Evolutionary conservation across 2,113 vertebrate species (phyloP), one percentile per base, ranked within the genome.

Genomic region (Epinephelus cyanopodus): DNA sequence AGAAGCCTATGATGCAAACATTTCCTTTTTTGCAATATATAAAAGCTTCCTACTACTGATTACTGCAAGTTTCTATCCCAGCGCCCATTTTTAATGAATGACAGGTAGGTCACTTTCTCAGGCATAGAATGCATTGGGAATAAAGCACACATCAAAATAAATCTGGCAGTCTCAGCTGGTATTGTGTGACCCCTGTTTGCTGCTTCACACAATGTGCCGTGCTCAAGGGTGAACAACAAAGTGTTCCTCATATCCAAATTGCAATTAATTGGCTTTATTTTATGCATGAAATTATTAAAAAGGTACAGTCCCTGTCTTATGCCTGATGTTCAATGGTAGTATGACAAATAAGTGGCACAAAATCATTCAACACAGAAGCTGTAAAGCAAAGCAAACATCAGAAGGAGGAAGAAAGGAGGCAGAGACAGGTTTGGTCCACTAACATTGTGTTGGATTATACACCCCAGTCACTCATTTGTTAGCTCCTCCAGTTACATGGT

Each of bases 91-190:
- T 29, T 9, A 29, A 54, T 50, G 84, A 54, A 73, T 62, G 68
- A 65, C 45, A 62, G 58, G 39, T 23, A 23, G 25, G 29, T 13
- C 3, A 27, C 33, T 52, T 56, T 5, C 17, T 54, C 45, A 78
- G 74, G 54, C 21, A 4, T n/a, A 56, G 27, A 78, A 58, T 72
- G 56, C 52, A 79, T 87, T 19, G 64, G 19, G 25, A 61, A 48
- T 62, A 65, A 82, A 15, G 27, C 45, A 18, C 52, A 68, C 42
- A 53, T 62, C n/a, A 33, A 21, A 79, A 37, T 65, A 58, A 79
- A 74, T 74, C 25, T 79, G 39, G 9, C 75, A 63, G 61, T 57
- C 47, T 83, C 47, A 45, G 66, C 63, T 76, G 21, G 21, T 63
- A 42, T 23, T 45, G 17, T 15, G 9, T 63, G 39, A 63, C 62